phyloP scores from a whole-genome alignment of 2,113 vertebrate species.

The Cynoglossus semilaevis region DNA sequence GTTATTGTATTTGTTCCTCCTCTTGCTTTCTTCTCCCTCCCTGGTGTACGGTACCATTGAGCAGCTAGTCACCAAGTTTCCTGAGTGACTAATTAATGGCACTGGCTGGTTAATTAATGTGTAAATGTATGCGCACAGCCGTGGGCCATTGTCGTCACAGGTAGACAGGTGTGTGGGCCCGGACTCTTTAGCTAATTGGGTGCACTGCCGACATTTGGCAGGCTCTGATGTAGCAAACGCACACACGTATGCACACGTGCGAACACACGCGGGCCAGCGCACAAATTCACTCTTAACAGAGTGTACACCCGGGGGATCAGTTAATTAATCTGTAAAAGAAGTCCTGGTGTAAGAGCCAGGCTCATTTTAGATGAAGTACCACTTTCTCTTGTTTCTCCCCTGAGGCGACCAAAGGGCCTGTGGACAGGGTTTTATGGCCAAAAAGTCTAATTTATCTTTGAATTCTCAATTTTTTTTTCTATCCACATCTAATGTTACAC shows the following conservation, averaged over 20 bases:
- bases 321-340: conserved; percentile 70
- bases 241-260: conserved; percentile 4
- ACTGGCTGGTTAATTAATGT: conserved; percentile 62
- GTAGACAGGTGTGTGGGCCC: conserved; percentile 68
- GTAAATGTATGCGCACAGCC: conserved; percentile 62
- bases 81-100: conserved; percentile 62
- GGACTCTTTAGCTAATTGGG: conserved; percentile 64
- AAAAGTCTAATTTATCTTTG: conserved; percentile 37
- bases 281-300: conserved; percentile 33
- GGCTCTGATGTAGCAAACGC: conserved; percentile 32
- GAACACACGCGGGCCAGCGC: conserved; percentile 11
- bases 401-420: conserved; percentile 20
- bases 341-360: conserved; percentile 31
- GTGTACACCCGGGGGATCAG: conserved; percentile 52
- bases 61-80: conserved; percentile 46
- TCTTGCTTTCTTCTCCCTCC: not conserved
- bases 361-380: conserved; percentile 54
- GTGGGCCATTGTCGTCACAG: conserved; percentile 58
- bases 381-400: conserved; percentile 39
- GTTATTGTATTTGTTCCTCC: not conserved
- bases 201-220: conserved; percentile 59
- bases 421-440: conserved; percentile 14
- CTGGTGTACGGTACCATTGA: conserved; percentile 20
- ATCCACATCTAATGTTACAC: conserved; percentile 4
- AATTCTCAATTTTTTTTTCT: conserved; percentile 24